Percentiles rank a stretch among this genome's conserved stretches.
These are phyloP conservation scores for Marmota monax DNA, from an alignment of 2,113 vertebrate genomes.

Conservation along the genomic window DNA sequence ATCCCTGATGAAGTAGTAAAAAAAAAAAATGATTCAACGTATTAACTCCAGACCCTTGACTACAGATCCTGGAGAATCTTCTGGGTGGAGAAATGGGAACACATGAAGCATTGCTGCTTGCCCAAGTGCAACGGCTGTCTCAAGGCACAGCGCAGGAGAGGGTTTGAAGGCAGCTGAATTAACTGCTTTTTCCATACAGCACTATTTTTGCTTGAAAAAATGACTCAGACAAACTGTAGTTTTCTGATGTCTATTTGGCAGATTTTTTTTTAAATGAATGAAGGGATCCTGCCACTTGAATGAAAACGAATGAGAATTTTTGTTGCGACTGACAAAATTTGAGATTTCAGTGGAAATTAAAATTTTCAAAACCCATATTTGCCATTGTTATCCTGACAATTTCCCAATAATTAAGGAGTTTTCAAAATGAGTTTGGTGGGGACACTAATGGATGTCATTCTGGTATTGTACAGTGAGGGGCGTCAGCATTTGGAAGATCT, in stretches of 20 bases:
- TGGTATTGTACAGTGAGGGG: neutral
- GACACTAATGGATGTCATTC: neutral
- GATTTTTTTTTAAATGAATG: neutral
- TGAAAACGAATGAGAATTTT: conserved; percentile 16
- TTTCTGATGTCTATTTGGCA: too few relatives aligned
- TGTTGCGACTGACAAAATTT: neutral
- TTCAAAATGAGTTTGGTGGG: neutral
- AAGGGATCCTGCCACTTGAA: neutral
- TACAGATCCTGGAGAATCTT: neutral
- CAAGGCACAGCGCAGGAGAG: neutral
- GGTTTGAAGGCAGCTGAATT: neutral
- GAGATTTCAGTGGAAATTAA: conserved; percentile 31
- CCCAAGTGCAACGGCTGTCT: neutral
- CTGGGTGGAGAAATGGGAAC: neutral
- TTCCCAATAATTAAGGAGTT: conserved; percentile 43
- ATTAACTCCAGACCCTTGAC: neutral
- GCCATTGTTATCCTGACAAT: neutral
- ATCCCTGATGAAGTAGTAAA: neutral
- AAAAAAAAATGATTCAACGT: neutral
- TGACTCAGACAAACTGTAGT: too few relatives aligned
- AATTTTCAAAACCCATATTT: neutral
- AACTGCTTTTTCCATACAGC: neutral
- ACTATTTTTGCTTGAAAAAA: too few relatives aligned
- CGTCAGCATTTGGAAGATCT: neutral
- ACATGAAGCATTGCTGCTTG: neutral